Evolutionary conservation across 2,888 invertebrate species (phyloP).

Genomic region (Sepiola atlantica): DNA sequence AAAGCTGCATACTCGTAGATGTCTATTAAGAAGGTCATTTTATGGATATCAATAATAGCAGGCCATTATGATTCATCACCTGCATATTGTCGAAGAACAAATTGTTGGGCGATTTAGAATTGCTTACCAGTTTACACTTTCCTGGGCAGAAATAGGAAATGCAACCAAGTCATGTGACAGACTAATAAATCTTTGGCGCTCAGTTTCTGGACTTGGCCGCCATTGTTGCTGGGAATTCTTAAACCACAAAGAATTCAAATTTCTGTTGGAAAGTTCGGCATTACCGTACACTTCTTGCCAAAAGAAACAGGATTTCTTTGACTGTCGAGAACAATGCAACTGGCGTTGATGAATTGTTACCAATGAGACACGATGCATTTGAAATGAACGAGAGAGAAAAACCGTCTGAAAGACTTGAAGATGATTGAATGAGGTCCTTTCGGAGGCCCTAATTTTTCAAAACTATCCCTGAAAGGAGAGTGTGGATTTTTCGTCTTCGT

Average conservation of each 20-base stretch:
- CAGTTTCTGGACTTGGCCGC: not conserved
- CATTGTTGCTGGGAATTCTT: not conserved
- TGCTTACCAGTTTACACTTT: not conserved
- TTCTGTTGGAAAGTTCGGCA: not conserved
- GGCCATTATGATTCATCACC: not conserved
- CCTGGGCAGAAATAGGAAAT: not conserved
- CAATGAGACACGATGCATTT: not conserved
- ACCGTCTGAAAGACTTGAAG: not conserved
- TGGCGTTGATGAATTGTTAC: not conserved
- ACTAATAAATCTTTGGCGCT: not conserved
- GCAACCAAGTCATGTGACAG: not conserved
- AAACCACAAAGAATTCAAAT: not conserved
- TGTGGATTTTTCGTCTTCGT: not conserved
- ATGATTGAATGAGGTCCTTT: not conserved
- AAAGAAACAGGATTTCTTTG: not conserved
- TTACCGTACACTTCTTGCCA: not conserved
- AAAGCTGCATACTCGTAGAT: not conserved
- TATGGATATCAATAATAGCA: not conserved
- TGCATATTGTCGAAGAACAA: not conserved
- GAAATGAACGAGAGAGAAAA: not conserved
- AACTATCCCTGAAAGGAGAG: not conserved
- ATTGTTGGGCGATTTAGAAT: not conserved
- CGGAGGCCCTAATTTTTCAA: not conserved
- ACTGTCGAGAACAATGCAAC: not conserved
- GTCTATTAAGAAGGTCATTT: not conserved